phyloP scores from a whole-genome alignment of 1,140 invertebrate species.

The Myzus persicae region DNA sequence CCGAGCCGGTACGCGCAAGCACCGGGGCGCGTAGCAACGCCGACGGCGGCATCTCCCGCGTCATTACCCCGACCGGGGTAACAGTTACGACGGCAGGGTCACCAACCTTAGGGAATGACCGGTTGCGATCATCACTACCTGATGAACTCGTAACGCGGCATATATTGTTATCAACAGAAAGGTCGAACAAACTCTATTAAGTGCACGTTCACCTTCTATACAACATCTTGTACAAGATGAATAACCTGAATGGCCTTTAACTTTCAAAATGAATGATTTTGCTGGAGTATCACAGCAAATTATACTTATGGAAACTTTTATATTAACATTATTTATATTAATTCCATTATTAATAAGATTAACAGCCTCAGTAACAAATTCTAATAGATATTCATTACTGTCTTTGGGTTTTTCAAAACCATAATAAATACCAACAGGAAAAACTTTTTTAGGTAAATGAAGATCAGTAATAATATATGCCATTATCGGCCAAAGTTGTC shows the following conservation, averaged over 20 bases:
- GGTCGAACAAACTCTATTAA: not conserved
- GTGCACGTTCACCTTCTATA: constrained; percentile 21
- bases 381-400: constrained; percentile 58
- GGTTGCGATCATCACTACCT: too few species aligned
- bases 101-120: too few species aligned
- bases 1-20: too few species aligned
- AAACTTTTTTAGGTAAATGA: not conserved
- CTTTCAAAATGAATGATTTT: constrained; percentile 10
- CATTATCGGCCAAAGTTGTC: not conserved
- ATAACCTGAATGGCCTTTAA: constrained; percentile 56
- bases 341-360: constrained; percentile 51
- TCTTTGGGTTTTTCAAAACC: constrained; percentile 58
- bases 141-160: too few species aligned
- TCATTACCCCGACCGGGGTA: too few species aligned
- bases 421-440: constrained; percentile 58
- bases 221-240: constrained; percentile 56
- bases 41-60: too few species aligned
- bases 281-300: not conserved
- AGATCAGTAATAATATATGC: not conserved
- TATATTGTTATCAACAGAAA: too few species aligned
- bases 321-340: constrained; percentile 37
- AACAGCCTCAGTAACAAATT: constrained; percentile 60
- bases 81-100: too few species aligned
- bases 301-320: constrained; percentile 21
- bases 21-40: too few species aligned